These are phyloP conservation scores for Eospalax fontanierii DNA, from an alignment of 2,797 vertebrate genomes.

Conservation along the genomic window DNA sequence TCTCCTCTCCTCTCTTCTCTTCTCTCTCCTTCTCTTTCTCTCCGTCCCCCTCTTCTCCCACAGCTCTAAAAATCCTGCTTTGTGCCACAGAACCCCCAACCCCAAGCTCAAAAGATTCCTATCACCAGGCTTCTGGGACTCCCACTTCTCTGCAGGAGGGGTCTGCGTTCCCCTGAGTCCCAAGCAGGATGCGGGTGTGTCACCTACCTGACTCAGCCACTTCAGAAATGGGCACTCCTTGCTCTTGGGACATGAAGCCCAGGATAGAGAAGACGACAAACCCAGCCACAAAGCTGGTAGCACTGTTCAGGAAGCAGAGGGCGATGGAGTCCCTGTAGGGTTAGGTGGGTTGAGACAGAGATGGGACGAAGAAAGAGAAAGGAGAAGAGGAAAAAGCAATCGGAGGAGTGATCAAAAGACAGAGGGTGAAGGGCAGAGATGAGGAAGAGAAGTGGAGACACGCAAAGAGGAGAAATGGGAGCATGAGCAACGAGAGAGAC, in stretches of 20 bases:
- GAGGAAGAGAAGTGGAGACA: not conserved
- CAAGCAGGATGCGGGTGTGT: not conserved
- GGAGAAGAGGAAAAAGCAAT: not conserved
- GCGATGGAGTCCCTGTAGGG: slow-evolving; percentile 93
- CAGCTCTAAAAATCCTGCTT: not conserved
- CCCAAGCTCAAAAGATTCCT: not conserved
- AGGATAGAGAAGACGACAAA: slow-evolving; percentile 97
- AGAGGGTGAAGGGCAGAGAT: not conserved
- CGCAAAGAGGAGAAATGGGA: not conserved
- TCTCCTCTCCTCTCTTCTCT: rapidly evolving
- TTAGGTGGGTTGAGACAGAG: not conserved
- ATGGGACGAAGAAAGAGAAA: not conserved
- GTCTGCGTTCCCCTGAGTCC: not conserved
- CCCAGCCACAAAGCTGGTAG: slow-evolving; percentile 95
- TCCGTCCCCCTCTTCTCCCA: too few relatives aligned
- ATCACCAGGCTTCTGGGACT: not conserved
- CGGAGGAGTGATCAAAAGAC: not conserved
- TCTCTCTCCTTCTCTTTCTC: rapidly evolving
- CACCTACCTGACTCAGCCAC: slow-evolving; percentile 94
- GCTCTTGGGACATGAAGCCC: slow-evolving; percentile 96
- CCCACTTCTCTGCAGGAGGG: not conserved
- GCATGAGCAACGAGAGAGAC: not conserved
- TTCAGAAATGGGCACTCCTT: slow-evolving; percentile 95
- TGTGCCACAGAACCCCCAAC: not conserved
- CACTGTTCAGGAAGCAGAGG: slow-evolving; percentile 95